Conservation (phyloP, 2,113 vertebrate genomes). For the Glaucidium brasilianum region DNA sequence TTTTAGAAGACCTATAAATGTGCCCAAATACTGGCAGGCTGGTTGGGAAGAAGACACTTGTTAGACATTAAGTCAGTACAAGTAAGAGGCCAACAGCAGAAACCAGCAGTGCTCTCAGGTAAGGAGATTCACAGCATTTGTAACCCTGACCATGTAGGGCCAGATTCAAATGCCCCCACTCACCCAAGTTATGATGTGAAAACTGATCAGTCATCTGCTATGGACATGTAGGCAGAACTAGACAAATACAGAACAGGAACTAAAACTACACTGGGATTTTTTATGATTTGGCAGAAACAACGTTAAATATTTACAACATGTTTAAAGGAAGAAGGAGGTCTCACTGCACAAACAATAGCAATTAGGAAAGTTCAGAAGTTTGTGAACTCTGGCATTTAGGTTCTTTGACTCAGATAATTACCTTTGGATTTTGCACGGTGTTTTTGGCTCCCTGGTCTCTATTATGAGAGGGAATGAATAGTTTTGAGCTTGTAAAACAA, state of each 20-base stretch:
- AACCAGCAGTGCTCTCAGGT: neutral
- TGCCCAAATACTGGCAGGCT: neutral
- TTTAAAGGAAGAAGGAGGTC: neutral
- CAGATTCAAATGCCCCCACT: neutral
- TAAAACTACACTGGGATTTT: neutral
- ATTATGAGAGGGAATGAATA: constrained; percentile 56
- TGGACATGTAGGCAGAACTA: neutral
- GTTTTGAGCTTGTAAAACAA: constrained; percentile 67
- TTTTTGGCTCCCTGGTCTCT: constrained; percentile 58
- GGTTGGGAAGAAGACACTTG: neutral
- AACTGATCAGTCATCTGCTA: neutral
- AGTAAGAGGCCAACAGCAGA: neutral
- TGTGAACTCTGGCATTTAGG: constrained; percentile 44
- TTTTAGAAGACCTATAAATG: neutral
- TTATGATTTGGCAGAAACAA: neutral
- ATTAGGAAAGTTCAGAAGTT: constrained; percentile 40
- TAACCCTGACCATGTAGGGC: neutral
- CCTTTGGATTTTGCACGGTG: constrained; percentile 51
- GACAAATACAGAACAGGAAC: neutral
- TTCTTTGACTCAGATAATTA: constrained; percentile 64
- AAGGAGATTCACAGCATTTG: neutral
- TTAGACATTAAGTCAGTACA: neutral
- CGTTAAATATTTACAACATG: accelerated
- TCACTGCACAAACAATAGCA: neutral
- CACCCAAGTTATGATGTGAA: neutral